Conservation (phyloP, 2,797 vertebrate species). For the Cirrhinus molitorella region DNA sequence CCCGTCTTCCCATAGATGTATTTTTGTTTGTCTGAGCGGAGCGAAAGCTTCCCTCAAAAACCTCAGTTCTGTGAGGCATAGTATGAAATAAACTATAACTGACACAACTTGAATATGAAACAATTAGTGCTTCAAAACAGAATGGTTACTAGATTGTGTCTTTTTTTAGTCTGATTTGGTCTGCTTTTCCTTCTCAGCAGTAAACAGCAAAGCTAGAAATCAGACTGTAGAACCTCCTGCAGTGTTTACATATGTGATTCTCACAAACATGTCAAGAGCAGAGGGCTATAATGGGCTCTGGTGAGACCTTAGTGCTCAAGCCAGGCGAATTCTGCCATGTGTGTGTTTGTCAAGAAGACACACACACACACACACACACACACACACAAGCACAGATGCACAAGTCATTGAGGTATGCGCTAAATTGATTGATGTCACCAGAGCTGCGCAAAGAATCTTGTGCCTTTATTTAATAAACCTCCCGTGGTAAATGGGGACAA, state of each 20-base stretch:
- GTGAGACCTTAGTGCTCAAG: conserved; percentile 51
- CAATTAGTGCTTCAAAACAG: background rate
- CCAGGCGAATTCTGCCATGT: conserved; percentile 55
- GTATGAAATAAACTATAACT: background rate
- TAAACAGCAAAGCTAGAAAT: conserved; percentile 19
- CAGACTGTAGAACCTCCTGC: conserved; percentile 37
- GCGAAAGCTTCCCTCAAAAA: conserved; percentile 32
- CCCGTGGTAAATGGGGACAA: conserved; percentile 48
- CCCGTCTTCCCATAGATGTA: conserved; percentile 38
- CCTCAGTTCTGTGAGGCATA: conserved; percentile 31
- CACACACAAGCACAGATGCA: conserved; percentile 43
- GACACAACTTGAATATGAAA: background rate
- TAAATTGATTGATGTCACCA: conserved; percentile 62
- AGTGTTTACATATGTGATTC: conserved; percentile 60
- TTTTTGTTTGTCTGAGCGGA: conserved; percentile 28
- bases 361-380: conserved; percentile 39
- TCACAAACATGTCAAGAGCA: conserved; percentile 59
- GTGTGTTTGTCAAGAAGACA: conserved; percentile 42
- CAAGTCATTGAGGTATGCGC: conserved; percentile 40
- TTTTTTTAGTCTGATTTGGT: background rate
- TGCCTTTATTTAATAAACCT: conserved; percentile 56
- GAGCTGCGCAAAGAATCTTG: conserved; percentile 50
- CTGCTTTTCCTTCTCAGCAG: conserved; percentile 12
- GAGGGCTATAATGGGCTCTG: conserved; percentile 49
- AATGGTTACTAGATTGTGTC: background rate